phyloP scores from a whole-genome alignment of 2,113 vertebrate species.

The Columba livia region DNA sequence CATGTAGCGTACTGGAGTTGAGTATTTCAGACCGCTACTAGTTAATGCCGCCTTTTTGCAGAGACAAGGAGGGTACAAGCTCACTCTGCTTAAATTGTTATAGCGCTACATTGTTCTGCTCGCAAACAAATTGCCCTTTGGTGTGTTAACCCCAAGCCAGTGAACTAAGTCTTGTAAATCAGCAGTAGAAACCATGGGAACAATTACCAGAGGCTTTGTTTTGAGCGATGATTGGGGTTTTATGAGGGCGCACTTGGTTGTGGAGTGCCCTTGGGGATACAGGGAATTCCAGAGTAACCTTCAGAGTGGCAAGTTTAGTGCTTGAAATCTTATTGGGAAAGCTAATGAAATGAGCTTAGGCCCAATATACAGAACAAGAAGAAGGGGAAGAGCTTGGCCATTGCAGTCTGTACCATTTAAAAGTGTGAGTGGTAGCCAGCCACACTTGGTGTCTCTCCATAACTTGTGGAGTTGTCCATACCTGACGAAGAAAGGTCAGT shows the following conservation, averaged over 20 bases:
- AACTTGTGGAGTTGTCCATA: accelerated
- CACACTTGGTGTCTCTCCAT: background rate
- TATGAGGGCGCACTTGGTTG: background rate
- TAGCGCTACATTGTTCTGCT: background rate
- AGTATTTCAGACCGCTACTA: background rate
- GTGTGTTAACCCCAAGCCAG: background rate
- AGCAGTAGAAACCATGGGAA: background rate
- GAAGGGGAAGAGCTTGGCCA: background rate
- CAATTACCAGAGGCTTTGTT: background rate
- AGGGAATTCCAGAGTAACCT: background rate
- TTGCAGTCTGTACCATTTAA: background rate
- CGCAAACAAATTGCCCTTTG: background rate
- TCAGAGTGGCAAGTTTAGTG: background rate
- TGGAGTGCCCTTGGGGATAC: background rate
- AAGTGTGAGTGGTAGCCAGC: background rate
- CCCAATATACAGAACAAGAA: background rate
- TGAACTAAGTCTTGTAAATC: background rate
- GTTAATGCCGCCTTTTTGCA: background rate
- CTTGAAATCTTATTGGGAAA: background rate
- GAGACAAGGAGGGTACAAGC: background rate
- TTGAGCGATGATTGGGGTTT: background rate
- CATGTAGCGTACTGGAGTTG: background rate
- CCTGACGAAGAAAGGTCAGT: too few relatives aligned
- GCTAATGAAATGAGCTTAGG: background rate
- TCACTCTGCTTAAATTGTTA: background rate